Percentiles rank a stretch among this genome's conserved stretches.
Evolutionary conservation across 2,113 vertebrate species (phyloP).

Genomic region (Austrofundulus limnaeus): DNA sequence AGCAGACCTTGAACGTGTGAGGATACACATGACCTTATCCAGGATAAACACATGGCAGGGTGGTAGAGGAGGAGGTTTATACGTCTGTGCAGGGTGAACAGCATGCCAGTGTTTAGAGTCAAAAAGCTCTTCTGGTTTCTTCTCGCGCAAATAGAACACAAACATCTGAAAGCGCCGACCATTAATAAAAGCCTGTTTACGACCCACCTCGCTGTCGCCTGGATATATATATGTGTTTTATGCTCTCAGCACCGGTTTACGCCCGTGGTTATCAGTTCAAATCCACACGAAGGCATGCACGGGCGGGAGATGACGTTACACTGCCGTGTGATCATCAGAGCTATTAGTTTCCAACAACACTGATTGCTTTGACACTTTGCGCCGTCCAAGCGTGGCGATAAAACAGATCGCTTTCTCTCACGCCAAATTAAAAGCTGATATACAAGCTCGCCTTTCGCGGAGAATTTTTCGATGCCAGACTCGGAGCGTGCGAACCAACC

Average conservation of each 20-base stretch:
- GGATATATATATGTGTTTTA: slow-evolving; percentile 48
- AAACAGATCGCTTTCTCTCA: slow-evolving; percentile 42
- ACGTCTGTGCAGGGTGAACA: slow-evolving; percentile 46
- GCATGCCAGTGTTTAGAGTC: slow-evolving; percentile 48
- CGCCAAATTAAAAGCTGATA: slow-evolving; percentile 66
- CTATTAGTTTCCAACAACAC: slow-evolving; percentile 57
- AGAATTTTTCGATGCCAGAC: slow-evolving; percentile 15
- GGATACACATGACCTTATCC: slow-evolving; percentile 70
- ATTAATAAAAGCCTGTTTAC: slow-evolving; percentile 72
- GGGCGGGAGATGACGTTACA: slow-evolving; percentile 63
- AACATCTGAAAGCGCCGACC: slow-evolving; percentile 48
- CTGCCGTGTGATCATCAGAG: slow-evolving; percentile 43
- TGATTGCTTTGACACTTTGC: slow-evolving; percentile 57
- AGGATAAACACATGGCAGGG: slow-evolving; percentile 59
- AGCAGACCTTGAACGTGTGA: slow-evolving; percentile 56
- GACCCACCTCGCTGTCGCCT: slow-evolving; percentile 44
- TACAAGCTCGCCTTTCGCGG: slow-evolving; percentile 32
- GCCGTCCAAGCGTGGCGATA: slow-evolving; percentile 39
- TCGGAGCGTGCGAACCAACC: slow-evolving; percentile 49
- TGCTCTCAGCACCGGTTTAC: slow-evolving; percentile 55
- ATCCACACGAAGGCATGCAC: slow-evolving; percentile 57
- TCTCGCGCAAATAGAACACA: slow-evolving; percentile 38
- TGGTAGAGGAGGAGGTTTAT: slow-evolving; percentile 45
- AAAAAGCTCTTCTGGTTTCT: slow-evolving; percentile 10
- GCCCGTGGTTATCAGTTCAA: slow-evolving; percentile 61